These are phyloP conservation scores for Gryon sp. DNA, from an alignment of 1,140 invertebrate genomes.

Conservation along the genomic window DNA sequence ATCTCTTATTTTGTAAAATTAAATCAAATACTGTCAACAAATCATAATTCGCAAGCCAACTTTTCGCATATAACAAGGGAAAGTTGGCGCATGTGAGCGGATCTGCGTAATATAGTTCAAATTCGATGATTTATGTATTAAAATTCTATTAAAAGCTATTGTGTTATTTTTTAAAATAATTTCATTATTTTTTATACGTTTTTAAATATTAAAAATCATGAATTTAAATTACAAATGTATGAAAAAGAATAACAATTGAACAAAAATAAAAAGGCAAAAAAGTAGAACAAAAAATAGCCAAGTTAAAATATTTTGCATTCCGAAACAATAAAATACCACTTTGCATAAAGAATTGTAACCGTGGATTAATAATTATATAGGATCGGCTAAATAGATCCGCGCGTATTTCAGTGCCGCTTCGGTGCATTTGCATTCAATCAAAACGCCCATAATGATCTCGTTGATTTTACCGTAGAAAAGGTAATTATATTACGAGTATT, in stretches of 20 bases:
- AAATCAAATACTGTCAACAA: no score
- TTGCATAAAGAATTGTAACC: conserved; percentile 24
- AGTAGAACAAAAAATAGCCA: neutral
- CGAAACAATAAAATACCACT: conserved; percentile 19
- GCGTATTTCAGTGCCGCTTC: conserved; percentile 30
- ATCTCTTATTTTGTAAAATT: no score
- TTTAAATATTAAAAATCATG: no score
- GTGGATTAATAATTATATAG: conserved; percentile 51
- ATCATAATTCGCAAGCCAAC: no score
- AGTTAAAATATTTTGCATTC: neutral
- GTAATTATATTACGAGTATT: conserved; percentile 36
- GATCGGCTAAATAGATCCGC: conserved; percentile 31
- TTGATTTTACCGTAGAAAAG: conserved; percentile 37
- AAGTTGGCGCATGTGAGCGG: no score
- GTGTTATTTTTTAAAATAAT: no score
- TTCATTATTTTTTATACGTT: no score
- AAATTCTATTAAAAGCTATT: no score
- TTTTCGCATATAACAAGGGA: no score
- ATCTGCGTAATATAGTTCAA: no score
- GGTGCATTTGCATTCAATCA: conserved; percentile 40
- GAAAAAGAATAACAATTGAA: neutral
- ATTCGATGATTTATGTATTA: no score
- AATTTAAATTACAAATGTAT: no score
- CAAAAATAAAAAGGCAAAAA: neutral
- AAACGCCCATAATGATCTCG: conserved; percentile 16